Evolutionary conservation across 2,113 vertebrate species (phyloP), one percentile per base, ranked within the genome.

Genomic region (Tricholaema leucomelas): DNA sequence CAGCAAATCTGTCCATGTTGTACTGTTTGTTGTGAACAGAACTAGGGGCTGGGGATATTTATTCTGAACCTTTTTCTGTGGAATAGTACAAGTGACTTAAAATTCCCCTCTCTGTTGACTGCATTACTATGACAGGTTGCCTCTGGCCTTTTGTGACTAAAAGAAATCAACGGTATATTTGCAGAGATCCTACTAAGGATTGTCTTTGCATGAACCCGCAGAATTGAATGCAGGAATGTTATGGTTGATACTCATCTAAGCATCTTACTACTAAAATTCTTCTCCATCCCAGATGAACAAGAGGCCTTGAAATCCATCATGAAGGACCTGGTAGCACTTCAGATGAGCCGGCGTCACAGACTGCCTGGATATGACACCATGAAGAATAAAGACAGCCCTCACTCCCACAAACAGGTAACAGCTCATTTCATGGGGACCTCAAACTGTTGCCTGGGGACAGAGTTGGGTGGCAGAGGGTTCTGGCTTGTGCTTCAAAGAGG

Each of bases 301-400:
- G 98, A 99, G 97, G 99, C 99, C 95, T 98, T 99, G 95, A 98
- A 99, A 95, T 99, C 99, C n/a, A 99, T 99, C 95, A 99, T 99
- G 99, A 99, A 99, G 97, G 99, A 99, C 97, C 98, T 99, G 97
- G 99, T 99, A 74, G 99, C 99, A 7, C 98, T 99, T 65, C 98
- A 99, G 97, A 99, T 99, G 98, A 97, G 98, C 89, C 97, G 98
- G 71, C 98, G 98, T 35, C 98, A 98, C 96, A 97, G 98, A 10
- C 91, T 97, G 84, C 75, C 97, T 67, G 96, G 98, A 2, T 98
- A 98, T 42, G 98, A 99, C 76, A 97, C 97, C 80, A 97, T 98
- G 95, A 99, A 99, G 97, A 97, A 92, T 40, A 99, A 99, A 95
- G 97, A 98, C 75, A 54, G 88, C 1, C 70, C 96, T 95, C 89